phyloP scores from a whole-genome alignment of 2,113 vertebrate genomes.

The Microtus montanus region DNA sequence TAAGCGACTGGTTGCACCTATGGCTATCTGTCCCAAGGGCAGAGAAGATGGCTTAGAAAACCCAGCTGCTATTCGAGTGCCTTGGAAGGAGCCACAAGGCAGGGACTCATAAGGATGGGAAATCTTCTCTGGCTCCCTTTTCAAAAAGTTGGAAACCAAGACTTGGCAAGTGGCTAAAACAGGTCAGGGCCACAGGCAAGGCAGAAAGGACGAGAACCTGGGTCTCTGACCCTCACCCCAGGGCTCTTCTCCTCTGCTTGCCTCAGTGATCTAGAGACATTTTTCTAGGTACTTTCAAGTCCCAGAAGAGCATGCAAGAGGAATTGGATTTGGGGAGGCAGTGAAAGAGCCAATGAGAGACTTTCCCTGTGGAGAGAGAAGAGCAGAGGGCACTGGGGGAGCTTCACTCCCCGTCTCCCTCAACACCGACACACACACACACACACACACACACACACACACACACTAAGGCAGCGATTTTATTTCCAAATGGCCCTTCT shows the following conservation, averaged over 20 bases:
- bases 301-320: not conserved
- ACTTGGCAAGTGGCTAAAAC: not conserved
- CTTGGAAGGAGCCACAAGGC: not conserved
- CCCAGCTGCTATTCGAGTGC: not conserved
- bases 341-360: not conserved
- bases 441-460: not conserved
- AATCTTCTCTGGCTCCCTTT: not conserved
- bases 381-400: not conserved
- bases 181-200: not conserved
- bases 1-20: not conserved
- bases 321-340: not conserved
- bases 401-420: not conserved
- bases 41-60: not conserved
- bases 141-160: not conserved
- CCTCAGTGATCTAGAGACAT: not conserved
- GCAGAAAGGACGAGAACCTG: not conserved
- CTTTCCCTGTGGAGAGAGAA: constrained; percentile 12
- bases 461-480: constrained; percentile 45
- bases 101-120: not conserved
- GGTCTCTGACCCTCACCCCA: not conserved
- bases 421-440: not conserved
- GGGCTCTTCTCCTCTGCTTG: not conserved
- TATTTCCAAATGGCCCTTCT: constrained; percentile 69
- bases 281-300: not conserved
- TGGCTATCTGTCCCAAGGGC: not conserved